phyloP scores from a whole-genome alignment of 2,888 invertebrate genomes.

The Caenorhabditis wallacei region DNA sequence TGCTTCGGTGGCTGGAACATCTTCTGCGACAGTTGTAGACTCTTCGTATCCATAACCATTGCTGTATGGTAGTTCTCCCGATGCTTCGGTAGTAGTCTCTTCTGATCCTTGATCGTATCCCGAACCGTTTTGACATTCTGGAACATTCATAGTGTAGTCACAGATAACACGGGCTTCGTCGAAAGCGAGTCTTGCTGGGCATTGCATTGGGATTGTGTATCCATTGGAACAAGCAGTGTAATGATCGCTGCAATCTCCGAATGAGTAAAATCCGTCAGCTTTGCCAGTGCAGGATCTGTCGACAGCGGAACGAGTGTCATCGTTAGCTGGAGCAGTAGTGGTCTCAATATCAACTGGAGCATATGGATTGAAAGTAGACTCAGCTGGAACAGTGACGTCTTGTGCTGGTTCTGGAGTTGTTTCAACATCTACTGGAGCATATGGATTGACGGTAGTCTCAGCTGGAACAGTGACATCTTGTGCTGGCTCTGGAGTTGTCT shows the following conservation, averaged over 20 bases:
- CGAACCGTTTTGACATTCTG: constrained; percentile 51
- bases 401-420: neutral
- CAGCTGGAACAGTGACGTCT: constrained; percentile 2
- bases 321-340: constrained; percentile 2
- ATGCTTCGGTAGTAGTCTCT: constrained; percentile 13
- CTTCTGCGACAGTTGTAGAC: constrained; percentile 16
- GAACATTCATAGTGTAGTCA: constrained; percentile 60
- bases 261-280: constrained; percentile 63
- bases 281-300: constrained; percentile 6
- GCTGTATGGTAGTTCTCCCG: constrained; percentile 47
- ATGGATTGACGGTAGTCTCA: neutral
- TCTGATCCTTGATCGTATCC: constrained; percentile 25
- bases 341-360: neutral
- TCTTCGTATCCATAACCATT: constrained; percentile 41
- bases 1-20: constrained; percentile 17
- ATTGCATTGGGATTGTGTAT: constrained; percentile 56
- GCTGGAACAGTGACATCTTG: neutral
- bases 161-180: constrained; percentile 59
- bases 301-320: constrained; percentile 17
- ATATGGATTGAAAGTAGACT: constrained; percentile 1
- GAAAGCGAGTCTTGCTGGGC: constrained; percentile 64
- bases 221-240: constrained; percentile 66
- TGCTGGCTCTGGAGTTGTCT: neutral
- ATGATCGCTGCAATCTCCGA: constrained; percentile 60
- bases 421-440: constrained; percentile 16